Evolutionary conservation across 2,113 vertebrate species (phyloP), one percentile per base, ranked within the genome.

Genomic region (Pelusios castaneus): DNA sequence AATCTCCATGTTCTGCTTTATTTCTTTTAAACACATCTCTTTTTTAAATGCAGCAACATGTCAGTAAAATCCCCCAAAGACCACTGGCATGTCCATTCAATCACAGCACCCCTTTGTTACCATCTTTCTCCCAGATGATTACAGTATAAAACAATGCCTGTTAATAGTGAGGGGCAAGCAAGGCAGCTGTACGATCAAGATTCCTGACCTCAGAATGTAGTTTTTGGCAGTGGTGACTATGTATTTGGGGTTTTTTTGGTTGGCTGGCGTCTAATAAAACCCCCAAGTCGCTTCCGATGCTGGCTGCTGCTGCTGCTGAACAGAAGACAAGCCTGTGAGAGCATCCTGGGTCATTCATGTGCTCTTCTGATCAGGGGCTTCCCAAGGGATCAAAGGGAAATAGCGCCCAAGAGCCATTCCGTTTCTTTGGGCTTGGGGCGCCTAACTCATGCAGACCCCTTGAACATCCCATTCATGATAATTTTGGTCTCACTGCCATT

Each of bases 141-240:
- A 91, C 91, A 95, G 89, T 24, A 91, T 81, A 92, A 89, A 87
- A 82, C 89, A 55, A 45, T 93, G 92, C 78, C 84, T 88, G 92
- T 83, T 92, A 91, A 96, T 96, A 92, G 86, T 27, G 43, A 95
- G 78, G 93, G 95, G 94, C 92, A 95, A 97, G 93, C 43, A 92
- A 97, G 92, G 93, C 93, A 94, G 92, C 95, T 95, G 93, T 96
- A 9, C 31, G 93, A 95, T 88, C 95, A 92, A 95, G 95, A 97
- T 97, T 97, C 93, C 96, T 96, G 91, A 93, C 94, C 77, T 80
- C 85, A 96, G 96, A 97, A 97, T 96, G 95, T 95, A 96, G 95
- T 31, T 94, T 96, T 96, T 97, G 97, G 97, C 97, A 97, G 86
- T 85, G 93, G 86, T 24, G 0, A 93, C 90, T 82, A 91, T 85